Evolutionary conservation across 1,140 invertebrate species (phyloP).

Genomic region (Mesaphorura yosii): DNA sequence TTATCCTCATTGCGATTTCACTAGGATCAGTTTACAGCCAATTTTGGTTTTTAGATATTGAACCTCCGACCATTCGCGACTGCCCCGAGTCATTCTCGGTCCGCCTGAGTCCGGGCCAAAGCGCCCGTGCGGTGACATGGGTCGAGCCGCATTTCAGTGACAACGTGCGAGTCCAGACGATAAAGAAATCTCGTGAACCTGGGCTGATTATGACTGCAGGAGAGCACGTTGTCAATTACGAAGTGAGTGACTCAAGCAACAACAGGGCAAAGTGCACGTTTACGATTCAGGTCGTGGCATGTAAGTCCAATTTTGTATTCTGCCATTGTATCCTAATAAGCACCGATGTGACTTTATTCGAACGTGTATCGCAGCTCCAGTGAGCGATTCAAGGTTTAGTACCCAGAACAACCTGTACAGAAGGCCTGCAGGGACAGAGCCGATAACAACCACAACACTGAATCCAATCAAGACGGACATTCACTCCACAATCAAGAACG

Average conservation of each 20-base stretch:
- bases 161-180: constrained; percentile 38
- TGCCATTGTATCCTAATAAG: background rate
- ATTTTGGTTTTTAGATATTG: constrained; percentile 39
- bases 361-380: background rate
- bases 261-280: constrained; percentile 30
- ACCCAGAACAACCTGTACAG: background rate
- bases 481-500: constrained; percentile 24
- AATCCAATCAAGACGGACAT: constrained; percentile 13
- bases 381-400: too few relatives aligned
- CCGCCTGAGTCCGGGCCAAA: constrained; percentile 42
- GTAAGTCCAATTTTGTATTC: constrained; percentile 11
- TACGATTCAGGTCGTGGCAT: constrained; percentile 24
- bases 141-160: constrained; percentile 54
- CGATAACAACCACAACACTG: background rate
- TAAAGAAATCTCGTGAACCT: constrained; percentile 31
- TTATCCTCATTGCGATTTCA: background rate
- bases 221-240: constrained; percentile 30
- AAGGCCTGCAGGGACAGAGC: constrained; percentile 20
- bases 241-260: constrained; percentile 23
- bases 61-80: constrained; percentile 44
- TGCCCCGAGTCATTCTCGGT: constrained; percentile 54
- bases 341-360: background rate
- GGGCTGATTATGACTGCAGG: constrained; percentile 21
- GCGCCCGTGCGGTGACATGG: constrained; percentile 48
- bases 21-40: too few relatives aligned